These are phyloP conservation scores for Silurus lanzhouensis DNA, from an alignment of 2,797 vertebrate species.

Conservation along the genomic window DNA sequence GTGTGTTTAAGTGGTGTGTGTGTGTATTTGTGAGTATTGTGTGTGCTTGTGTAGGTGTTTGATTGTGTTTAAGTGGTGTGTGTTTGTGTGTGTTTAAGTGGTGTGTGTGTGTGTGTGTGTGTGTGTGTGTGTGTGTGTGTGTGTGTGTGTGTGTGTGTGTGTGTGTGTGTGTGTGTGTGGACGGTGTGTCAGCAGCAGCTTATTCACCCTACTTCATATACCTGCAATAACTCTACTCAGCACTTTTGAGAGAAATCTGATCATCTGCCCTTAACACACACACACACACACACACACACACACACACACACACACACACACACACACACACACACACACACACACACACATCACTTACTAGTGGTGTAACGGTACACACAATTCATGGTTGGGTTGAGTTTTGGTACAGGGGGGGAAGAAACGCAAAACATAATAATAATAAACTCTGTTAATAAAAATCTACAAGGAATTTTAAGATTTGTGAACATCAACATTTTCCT, in stretches of 20 bases:
- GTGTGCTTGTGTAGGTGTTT: neutral
- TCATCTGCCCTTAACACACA: neutral
- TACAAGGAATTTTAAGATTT: too few relatives aligned
- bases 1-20: neutral
- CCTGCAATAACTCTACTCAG: slow-evolving; percentile 32
- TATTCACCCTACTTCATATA: neutral
- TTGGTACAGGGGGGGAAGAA: too few relatives aligned
- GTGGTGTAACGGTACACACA: too few relatives aligned
- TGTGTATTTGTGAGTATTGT: neutral
- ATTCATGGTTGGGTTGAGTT: too few relatives aligned
- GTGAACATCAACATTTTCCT: too few relatives aligned
- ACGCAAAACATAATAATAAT: too few relatives aligned
- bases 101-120: neutral
- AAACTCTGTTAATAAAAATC: too few relatives aligned
- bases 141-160: neutral
- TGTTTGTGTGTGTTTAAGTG: neutral
- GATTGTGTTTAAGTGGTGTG: too few relatives aligned
- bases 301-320: neutral
- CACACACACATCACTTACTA: neutral
- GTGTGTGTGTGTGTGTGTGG: neutral
- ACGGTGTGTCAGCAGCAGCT: neutral
- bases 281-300: neutral
- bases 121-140: neutral
- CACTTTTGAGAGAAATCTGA: neutral
- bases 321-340: neutral